Evolutionary conservation across 2,888 invertebrate species (phyloP).

Genomic region (Oxystoma pomonae): DNA sequence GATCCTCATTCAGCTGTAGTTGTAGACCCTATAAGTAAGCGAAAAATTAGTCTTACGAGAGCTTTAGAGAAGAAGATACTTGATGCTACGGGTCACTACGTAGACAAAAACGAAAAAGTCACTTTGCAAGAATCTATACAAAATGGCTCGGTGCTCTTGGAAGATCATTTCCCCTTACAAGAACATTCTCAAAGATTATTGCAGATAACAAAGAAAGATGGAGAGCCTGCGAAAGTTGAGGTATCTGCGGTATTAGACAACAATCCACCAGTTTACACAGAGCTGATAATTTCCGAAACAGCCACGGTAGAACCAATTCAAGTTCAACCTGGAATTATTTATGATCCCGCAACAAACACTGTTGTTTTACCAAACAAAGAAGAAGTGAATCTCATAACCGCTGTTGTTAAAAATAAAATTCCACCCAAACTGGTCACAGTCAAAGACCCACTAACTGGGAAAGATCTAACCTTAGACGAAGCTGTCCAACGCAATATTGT

Average conservation of each 20-base stretch:
- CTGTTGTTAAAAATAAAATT: slow-evolving; percentile 72
- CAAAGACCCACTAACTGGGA: slow-evolving; percentile 64
- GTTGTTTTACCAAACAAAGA: slow-evolving; percentile 70
- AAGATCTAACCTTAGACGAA: slow-evolving; percentile 64
- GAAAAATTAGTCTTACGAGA: slow-evolving; percentile 62
- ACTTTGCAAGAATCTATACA: slow-evolving; percentile 74
- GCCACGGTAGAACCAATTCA: slow-evolving; percentile 62
- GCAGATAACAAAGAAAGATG: slow-evolving; percentile 68
- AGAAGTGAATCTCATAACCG: slow-evolving; percentile 67
- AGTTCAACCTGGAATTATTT: slow-evolving; percentile 68
- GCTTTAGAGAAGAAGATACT: slow-evolving; percentile 77
- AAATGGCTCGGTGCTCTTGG: slow-evolving; percentile 59
- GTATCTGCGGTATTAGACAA: slow-evolving; percentile 56
- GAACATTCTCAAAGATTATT: slow-evolving; percentile 58
- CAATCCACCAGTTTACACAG: slow-evolving; percentile 49
- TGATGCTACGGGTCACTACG: slow-evolving; percentile 75
- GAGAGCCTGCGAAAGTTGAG: slow-evolving; percentile 69
- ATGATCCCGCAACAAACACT: slow-evolving; percentile 71
- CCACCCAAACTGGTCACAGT: slow-evolving; percentile 65
- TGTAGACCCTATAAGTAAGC: slow-evolving; percentile 69
- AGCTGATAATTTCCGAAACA: slow-evolving; percentile 50
- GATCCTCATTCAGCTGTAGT: slow-evolving; percentile 80
- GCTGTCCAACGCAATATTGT: slow-evolving; percentile 75
- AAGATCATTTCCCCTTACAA: slow-evolving; percentile 50
- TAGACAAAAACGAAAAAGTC: slow-evolving; percentile 52